These are phyloP conservation scores for Synaphobranchus kaupii DNA, from an alignment of 2,797 vertebrate species.

Conservation along the genomic window DNA sequence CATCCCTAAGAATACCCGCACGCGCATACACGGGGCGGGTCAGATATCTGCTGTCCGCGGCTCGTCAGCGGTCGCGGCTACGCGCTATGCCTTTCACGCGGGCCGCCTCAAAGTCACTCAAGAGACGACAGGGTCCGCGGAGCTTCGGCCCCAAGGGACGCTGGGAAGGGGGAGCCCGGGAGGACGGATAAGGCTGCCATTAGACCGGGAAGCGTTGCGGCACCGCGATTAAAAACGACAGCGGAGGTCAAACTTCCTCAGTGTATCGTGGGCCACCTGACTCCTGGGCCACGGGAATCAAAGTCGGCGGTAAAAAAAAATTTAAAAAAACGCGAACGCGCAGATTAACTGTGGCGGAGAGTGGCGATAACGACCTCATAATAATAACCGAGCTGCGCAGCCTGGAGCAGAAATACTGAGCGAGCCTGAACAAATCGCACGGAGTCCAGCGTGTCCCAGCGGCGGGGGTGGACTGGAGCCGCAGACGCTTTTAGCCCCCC, in stretches of 20 bases:
- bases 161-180: neutral
- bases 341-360: neutral
- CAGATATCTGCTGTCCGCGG: conserved; percentile 38
- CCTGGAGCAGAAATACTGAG: neutral
- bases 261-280: neutral
- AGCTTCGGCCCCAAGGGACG: neutral
- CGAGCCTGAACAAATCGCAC: neutral
- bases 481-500: neutral
- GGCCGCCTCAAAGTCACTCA: conserved; percentile 12
- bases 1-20: conserved; percentile 56
- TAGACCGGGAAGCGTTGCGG: neutral
- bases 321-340: too few relatives aligned
- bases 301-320: neutral
- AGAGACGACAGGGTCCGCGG: neutral
- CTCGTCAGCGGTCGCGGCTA: neutral
- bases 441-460: neutral
- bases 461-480: neutral
- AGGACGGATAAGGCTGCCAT: neutral
- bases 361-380: neutral
- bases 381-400: neutral
- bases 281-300: neutral
- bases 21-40: conserved; percentile 15
- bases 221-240: neutral
- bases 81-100: neutral
- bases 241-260: neutral